A percentile compares a stretch with the other conserved stretches of the same genome.
Evolutionary conservation across 2,113 vertebrate species (phyloP).

Genomic region (Leiothrix lutea): DNA sequence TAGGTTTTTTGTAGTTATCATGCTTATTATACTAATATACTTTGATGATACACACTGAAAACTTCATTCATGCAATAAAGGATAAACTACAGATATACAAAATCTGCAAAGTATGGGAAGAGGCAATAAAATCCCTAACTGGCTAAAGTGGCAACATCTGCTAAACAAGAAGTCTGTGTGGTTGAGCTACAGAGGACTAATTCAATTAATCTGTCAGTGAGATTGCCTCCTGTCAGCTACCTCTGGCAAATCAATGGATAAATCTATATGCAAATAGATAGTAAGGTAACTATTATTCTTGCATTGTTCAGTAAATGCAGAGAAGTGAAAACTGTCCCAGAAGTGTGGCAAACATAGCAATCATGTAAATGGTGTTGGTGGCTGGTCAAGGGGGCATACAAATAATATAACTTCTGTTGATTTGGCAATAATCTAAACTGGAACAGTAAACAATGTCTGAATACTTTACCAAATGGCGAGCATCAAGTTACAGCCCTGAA

Average conservation of each 20-base stretch:
- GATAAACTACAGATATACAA: neutral
- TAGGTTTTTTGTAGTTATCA: neutral
- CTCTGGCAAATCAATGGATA: neutral
- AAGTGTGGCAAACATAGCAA: neutral
- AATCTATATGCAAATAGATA: slow-evolving; percentile 12
- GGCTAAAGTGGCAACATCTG: neutral
- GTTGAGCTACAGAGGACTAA: neutral
- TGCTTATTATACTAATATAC: neutral
- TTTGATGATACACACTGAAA: neutral
- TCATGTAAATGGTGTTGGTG: neutral
- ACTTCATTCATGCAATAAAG: neutral
- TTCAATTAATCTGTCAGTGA: neutral
- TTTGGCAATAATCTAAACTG: neutral
- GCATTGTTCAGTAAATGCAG: neutral
- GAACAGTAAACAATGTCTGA: neutral
- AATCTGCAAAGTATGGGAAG: neutral
- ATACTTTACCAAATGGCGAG: neutral
- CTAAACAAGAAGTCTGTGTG: neutral
- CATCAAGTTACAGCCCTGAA: neutral
- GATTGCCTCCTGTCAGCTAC: neutral
- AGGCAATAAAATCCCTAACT: neutral
- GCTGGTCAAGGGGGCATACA: neutral
- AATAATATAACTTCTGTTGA: neutral
- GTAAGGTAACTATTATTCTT: neutral
- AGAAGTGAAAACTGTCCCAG: neutral